Evolutionary conservation across 2,888 invertebrate species (phyloP).

Genomic region (Eueremaeus valkanovi): DNA sequence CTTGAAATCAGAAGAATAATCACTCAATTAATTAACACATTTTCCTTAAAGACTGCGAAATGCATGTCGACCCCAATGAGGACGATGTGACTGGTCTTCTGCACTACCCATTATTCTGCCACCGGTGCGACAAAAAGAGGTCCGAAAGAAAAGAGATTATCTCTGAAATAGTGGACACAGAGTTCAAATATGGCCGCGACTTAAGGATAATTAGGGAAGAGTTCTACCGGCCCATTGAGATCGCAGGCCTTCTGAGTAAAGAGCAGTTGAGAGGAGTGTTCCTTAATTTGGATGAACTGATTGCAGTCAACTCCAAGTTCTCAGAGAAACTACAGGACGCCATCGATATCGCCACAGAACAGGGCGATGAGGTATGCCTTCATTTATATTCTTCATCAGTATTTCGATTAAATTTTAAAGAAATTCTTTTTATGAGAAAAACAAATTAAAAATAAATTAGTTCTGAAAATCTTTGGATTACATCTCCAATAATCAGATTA

Average conservation of each 20-base stretch:
- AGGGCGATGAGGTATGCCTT: slow-evolving; percentile 57
- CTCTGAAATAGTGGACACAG: slow-evolving; percentile 91
- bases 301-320: slow-evolving; percentile 69
- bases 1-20: no score
- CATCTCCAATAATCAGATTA: background rate
- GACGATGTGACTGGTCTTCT: slow-evolving; percentile 48
- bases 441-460: background rate
- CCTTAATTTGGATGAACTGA: slow-evolving; percentile 84
- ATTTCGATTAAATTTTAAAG: background rate
- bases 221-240: slow-evolving; percentile 69
- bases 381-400: background rate
- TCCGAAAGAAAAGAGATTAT: slow-evolving; percentile 89
- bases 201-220: slow-evolving; percentile 75
- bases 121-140: slow-evolving; percentile 80
- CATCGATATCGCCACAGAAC: slow-evolving; percentile 68
- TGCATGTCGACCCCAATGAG: slow-evolving; percentile 68
- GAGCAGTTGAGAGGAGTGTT: slow-evolving; percentile 89
- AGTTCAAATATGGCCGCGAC: slow-evolving; percentile 90
- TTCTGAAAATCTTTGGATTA: background rate
- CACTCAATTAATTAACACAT: background rate
- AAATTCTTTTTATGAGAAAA: background rate
- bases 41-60: slow-evolving; percentile 67
- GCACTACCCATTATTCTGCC: slow-evolving; percentile 57
- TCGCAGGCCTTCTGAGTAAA: slow-evolving; percentile 81
- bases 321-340: slow-evolving; percentile 80